These are phyloP conservation scores for Rhinogobius similis DNA, from an alignment of 2,113 vertebrate genomes.

Conservation along the genomic window DNA sequence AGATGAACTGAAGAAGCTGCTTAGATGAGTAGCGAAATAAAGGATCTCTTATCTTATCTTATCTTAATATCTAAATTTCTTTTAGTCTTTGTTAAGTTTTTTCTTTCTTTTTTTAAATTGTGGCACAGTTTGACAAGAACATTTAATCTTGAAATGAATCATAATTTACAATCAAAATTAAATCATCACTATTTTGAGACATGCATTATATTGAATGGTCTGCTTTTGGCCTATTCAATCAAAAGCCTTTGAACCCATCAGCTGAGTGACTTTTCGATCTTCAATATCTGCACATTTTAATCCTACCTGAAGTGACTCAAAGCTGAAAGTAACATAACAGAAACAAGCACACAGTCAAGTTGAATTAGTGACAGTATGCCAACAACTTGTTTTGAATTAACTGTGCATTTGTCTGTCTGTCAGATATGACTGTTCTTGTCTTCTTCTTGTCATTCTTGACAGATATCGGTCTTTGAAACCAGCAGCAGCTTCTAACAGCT, in stretches of 20 bases:
- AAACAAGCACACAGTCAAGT: not conserved
- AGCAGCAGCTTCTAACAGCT: not conserved
- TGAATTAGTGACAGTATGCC: not conserved
- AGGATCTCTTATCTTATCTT: too few relatives aligned
- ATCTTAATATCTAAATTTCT: too few relatives aligned
- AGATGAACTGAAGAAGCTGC: too few relatives aligned
- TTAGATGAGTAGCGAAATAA: too few relatives aligned
- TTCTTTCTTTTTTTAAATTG: too few relatives aligned
- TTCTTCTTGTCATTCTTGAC: conserved; percentile 25
- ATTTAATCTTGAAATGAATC: too few relatives aligned
- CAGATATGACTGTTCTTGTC: not conserved
- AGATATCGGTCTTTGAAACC: conserved; percentile 2
- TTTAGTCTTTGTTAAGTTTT: too few relatives aligned
- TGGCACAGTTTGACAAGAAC: too few relatives aligned
- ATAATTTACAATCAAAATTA: too few relatives aligned
- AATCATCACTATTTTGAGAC: too few relatives aligned
- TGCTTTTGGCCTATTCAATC: too few relatives aligned
- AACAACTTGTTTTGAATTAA: not conserved
- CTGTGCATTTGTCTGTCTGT: not conserved
- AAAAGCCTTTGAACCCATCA: not conserved
- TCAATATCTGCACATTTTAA: not conserved
- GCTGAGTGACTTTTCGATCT: not conserved
- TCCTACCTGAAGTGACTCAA: not conserved
- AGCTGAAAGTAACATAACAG: not conserved
- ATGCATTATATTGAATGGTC: too few relatives aligned